Evolutionary conservation across 2,888 invertebrate genomes (phyloP), one percentile per base, ranked within the genome.

Genomic region (Drosophila kanekoi): DNA sequence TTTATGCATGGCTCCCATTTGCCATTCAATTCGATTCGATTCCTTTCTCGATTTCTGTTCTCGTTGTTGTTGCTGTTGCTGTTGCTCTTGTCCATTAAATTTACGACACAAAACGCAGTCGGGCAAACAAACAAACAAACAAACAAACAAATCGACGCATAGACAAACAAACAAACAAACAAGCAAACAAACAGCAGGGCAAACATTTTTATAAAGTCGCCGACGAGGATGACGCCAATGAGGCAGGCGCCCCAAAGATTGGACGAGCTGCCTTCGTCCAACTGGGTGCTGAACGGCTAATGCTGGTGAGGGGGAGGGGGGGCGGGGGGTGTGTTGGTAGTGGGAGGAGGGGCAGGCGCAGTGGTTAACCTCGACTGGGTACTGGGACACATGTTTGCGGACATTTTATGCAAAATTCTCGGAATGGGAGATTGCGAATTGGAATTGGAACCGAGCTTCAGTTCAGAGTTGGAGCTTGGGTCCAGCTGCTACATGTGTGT

Each of bases 131-230:
- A 66, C 74, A 81, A 66, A 18, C 18, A 70, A 62, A 48, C 68
- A 79, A 75, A 79, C 80, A 82, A 70, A 77, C 85, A 82, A 85
- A 81, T 78, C 77, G 77, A 81, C 76, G 65, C 81, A 79, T 74
- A 81, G 70, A 82, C 77, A 87, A 82, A 85, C 83, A 87, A 77
- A 85, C 79, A 74, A 66, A 61, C 63, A 73, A 65, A 67, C 53
- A 49, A 53, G 33, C 48, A 44, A 53, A 23, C 64, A 33, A 65
- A 64, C 53, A 56, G 76, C 71, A 80, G 64, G 74, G 72, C 87
- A 85, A 85, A 89, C 89, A 85, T 89, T 85, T 87, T 89, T 89
- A 89, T 85, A 84, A 87, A 87, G 85, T 89, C 78, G 79, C 87
- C 87, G 72, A 61, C 72, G 51, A 64, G 20, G 51, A 77, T 35